Base-by-base conservation (phyloP, 2,113 vertebrate species). In the Panthera tigris region DNA sequence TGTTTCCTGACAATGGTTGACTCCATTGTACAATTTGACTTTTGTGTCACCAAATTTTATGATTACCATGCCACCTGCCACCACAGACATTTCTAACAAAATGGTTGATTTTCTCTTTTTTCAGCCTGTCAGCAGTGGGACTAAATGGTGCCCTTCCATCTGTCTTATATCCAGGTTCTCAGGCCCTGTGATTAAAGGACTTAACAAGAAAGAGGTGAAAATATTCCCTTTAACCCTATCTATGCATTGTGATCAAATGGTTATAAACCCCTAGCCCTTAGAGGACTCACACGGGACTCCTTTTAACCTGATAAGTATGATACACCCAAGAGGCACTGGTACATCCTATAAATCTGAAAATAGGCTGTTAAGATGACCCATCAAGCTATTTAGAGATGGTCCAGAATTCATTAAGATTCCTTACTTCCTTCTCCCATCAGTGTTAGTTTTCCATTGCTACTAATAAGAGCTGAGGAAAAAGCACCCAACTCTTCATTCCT, bases 1-100 rank as follows among this genome's bases (percentile, higher is more conserved):
- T 55, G 86, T 85, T 76, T 25, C 79, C 11, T 16, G 55, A 41
- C 36, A 55, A 76, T 88, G 15, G 3, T 76, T 95, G 68, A 65
- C 76, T 68, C n/a, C 76, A 45, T 68, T 73, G 4, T 73, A 63
- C 66, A 90, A 15, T 63, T 69, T 18, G 23, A 88, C 16, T 57
- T 92, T 82, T 69, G 19, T 55, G 45, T 31, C 87, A 65, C 55
- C 63, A 71, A 92, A 93, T 83, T 74, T 66, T 95, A 80, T 50
- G 27, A n/a, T 78, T 89, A 36, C 90, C 57, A 33, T 45, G n/a
- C 21, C 48, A 87, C 48, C n/a, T 50, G 19, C 48, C 39, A 66
- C 50, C 23, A 39, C 27, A 74, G n/a, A n/a, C 65, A 55, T 73
- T 96, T 86, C 79, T 93, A 95, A 85, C 50, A 71, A 95, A 93